Evolutionary conservation across 2,888 invertebrate genomes (phyloP).

Genomic region (Trypoxylon attenuatum): DNA sequence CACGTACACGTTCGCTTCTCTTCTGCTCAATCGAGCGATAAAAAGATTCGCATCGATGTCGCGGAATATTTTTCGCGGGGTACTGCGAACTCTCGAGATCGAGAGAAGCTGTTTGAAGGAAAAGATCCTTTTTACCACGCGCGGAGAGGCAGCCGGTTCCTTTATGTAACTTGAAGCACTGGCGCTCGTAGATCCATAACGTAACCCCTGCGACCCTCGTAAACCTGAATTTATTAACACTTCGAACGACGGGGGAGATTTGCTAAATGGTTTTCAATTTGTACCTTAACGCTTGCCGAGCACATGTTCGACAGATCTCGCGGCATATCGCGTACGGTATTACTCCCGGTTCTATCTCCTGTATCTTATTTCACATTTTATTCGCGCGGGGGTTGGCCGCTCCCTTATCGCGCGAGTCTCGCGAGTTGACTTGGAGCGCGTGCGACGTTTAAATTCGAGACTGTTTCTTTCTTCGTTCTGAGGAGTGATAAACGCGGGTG

Average conservation of each 20-base stretch:
- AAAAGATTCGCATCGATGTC: slow-evolving; percentile 46
- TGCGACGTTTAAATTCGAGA: slow-evolving; percentile 48
- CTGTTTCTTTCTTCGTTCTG: slow-evolving; percentile 32
- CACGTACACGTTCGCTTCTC: slow-evolving; percentile 15
- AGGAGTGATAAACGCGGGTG: slow-evolving; percentile 27
- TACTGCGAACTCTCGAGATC: slow-evolving; percentile 9
- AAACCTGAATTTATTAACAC: slow-evolving; percentile 75
- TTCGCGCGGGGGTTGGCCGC: slow-evolving; percentile 15
- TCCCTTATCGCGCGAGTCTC: slow-evolving; percentile 30
- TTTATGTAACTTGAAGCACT: slow-evolving; percentile 49
- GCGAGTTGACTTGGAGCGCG: slow-evolving; percentile 18
- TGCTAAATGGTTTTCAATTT: slow-evolving; percentile 75
- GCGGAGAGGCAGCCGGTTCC: slow-evolving; percentile 26
- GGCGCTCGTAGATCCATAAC: slow-evolving; percentile 61
- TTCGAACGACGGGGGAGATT: slow-evolving; percentile 69
- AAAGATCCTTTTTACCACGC: slow-evolving; percentile 32
- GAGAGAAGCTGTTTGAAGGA: background rate
- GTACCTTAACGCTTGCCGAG: slow-evolving; percentile 65
- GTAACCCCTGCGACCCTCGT: slow-evolving; percentile 65
- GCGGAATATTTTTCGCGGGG: slow-evolving; percentile 44
- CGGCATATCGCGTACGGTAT: slow-evolving; percentile 47
- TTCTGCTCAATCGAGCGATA: slow-evolving; percentile 54
- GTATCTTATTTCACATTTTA: slow-evolving; percentile 36
- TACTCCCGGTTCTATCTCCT: slow-evolving; percentile 33
- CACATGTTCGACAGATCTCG: slow-evolving; percentile 56